Evolutionary conservation across 1,140 invertebrate species (phyloP).

Genomic region (Calycopis cecrops): DNA sequence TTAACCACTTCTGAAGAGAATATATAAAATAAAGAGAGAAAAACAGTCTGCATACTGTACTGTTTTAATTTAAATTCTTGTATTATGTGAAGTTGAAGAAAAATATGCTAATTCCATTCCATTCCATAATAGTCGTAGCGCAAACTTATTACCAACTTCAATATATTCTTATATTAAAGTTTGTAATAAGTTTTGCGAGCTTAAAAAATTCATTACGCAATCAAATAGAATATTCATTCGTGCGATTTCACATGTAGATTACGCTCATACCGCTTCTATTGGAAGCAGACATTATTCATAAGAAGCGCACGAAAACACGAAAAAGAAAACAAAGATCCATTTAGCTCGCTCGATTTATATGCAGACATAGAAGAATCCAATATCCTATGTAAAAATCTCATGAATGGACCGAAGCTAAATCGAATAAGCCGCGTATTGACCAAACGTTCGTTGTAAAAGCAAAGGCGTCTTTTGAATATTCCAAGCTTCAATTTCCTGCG

Average conservation of each 20-base stretch:
- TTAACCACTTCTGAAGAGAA: no score
- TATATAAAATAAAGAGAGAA: no score
- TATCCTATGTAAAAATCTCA: conserved; percentile 42
- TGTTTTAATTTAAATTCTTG: conserved; percentile 8
- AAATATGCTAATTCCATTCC: conserved; percentile 9
- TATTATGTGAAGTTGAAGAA: conserved; percentile 6
- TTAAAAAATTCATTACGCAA: conserved; percentile 9
- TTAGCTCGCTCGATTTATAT: conserved; percentile 32
- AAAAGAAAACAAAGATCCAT: conserved; percentile 14
- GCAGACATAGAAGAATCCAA: conserved; percentile 43
- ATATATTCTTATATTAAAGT: conserved; percentile 10
- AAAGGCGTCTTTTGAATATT: conserved; percentile 4
- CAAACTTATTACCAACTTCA: conserved; percentile 5
- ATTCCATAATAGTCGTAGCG: conserved; percentile 3
- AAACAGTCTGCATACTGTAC: no score
- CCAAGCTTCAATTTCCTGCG: conserved; percentile 18
- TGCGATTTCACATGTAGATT: conserved; percentile 13
- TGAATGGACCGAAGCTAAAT: conserved; percentile 30
- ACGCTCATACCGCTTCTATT: not conserved
- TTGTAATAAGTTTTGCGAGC: conserved; percentile 2
- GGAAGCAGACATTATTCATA: conserved; percentile 14
- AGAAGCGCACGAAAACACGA: conserved; percentile 4
- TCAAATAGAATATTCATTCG: conserved; percentile 4
- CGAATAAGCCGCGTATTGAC: conserved; percentile 31
- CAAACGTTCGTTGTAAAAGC: conserved; percentile 20